These are phyloP conservation scores for Clarias magur DNA, from an alignment of 2,113 vertebrate species.

Conservation along the genomic window DNA sequence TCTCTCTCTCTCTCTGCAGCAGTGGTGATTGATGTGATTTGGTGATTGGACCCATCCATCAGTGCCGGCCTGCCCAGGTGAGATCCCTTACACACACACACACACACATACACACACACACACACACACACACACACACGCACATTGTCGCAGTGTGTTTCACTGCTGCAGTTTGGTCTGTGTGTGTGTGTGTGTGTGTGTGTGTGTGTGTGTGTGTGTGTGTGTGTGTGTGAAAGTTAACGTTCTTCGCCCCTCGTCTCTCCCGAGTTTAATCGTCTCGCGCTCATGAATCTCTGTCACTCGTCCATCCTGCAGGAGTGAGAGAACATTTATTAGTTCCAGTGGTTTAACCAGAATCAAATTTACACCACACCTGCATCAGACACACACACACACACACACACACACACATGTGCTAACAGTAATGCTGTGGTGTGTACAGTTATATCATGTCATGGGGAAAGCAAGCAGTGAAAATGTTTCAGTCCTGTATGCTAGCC, in stretches of 20 bases:
- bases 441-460: not conserved
- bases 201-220: not conserved
- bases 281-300: conserved; percentile 4
- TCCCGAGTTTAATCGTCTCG: not conserved
- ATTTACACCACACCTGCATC: not conserved
- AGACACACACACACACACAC: conserved; percentile 2
- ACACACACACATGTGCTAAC: not conserved
- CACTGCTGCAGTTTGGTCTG: not conserved
- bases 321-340: conserved; percentile 32
- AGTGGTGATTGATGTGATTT: conserved; percentile 54
- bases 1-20: conserved; percentile 32
- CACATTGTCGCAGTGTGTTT: conserved; percentile 13
- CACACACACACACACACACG: conserved; percentile 30
- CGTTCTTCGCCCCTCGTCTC: not conserved
- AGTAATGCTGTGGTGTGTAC: not conserved
- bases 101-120: conserved; percentile 42
- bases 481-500: not conserved
- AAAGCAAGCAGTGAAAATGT: not conserved
- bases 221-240: not conserved
- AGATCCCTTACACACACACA: conserved; percentile 44
- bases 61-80: conserved; percentile 42
- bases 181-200: conserved; percentile 1
- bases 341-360: conserved; percentile 24
- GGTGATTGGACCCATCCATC: conserved; percentile 56
- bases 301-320: not conserved